Conservation (phyloP, 1,140 invertebrate species). For the Mylabris phalerata region DNA sequence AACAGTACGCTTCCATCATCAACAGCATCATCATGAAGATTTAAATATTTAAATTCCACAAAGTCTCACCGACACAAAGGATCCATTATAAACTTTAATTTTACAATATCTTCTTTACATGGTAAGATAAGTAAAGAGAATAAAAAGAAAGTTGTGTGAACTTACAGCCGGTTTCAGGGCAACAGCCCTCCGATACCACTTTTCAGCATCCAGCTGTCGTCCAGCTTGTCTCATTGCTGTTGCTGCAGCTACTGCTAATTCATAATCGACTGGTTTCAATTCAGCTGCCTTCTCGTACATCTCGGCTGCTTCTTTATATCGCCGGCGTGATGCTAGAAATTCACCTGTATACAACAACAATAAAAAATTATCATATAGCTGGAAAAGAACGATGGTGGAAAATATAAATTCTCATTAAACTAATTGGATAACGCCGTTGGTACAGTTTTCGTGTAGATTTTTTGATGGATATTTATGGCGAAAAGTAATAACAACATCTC, state of each 20-base stretch:
- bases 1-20: too few relatives aligned
- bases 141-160: neutral
- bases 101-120: too few relatives aligned
- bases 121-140: too few relatives aligned
- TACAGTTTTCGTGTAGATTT: constrained; percentile 4
- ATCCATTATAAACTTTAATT: too few relatives aligned
- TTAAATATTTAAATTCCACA: too few relatives aligned
- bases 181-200: constrained; percentile 72
- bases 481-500: too few relatives aligned
- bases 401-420: constrained; percentile 24
- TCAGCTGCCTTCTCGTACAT: constrained; percentile 69
- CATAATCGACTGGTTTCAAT: constrained; percentile 70
- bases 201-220: constrained; percentile 70
- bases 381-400: neutral
- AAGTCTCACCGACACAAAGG: too few relatives aligned
- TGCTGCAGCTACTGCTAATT: constrained; percentile 77
- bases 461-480: too few relatives aligned
- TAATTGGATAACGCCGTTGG: constrained; percentile 14
- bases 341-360: constrained; percentile 58
- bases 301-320: constrained; percentile 73
- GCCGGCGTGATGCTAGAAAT: constrained; percentile 71
- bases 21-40: too few relatives aligned
- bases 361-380: too few relatives aligned
- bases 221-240: constrained; percentile 74
- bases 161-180: constrained; percentile 62